phyloP scores from a whole-genome alignment of 2,113 vertebrate species.

The Tursiops truncatus region DNA sequence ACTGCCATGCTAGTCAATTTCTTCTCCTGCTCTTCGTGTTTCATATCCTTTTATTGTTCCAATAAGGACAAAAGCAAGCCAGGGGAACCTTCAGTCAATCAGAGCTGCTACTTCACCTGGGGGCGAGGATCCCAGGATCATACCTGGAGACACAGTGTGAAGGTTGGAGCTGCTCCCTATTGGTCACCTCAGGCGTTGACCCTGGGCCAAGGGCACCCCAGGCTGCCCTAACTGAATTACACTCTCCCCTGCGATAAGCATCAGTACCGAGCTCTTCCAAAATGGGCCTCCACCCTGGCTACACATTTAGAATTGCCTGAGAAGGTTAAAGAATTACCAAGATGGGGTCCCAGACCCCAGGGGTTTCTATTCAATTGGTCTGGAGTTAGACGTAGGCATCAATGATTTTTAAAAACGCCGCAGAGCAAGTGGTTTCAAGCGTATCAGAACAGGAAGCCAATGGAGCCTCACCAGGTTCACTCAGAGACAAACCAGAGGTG shows the following conservation, averaged over 20 bases:
- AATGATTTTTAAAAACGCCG: not conserved
- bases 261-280: not conserved
- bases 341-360: accelerated
- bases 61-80: not conserved
- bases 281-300: not conserved
- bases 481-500: not conserved
- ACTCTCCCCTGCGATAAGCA: accelerated
- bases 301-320: not conserved
- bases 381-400: accelerated
- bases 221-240: not conserved
- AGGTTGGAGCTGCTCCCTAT: not conserved
- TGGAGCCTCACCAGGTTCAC: not conserved
- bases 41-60: not conserved
- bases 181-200: no score
- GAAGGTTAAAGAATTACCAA: not conserved
- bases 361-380: not conserved
- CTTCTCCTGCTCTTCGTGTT: not conserved
- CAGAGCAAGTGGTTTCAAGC: not conserved
- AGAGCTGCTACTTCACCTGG: no score
- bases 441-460: not conserved
- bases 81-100: not conserved
- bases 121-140: not conserved
- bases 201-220: not conserved
- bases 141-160: not conserved
- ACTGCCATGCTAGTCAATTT: accelerated